Evolutionary conservation across 2,113 vertebrate species (phyloP), one percentile per base, ranked within the genome.

Genomic region (Cyphomyrus discorhynchus): DNA sequence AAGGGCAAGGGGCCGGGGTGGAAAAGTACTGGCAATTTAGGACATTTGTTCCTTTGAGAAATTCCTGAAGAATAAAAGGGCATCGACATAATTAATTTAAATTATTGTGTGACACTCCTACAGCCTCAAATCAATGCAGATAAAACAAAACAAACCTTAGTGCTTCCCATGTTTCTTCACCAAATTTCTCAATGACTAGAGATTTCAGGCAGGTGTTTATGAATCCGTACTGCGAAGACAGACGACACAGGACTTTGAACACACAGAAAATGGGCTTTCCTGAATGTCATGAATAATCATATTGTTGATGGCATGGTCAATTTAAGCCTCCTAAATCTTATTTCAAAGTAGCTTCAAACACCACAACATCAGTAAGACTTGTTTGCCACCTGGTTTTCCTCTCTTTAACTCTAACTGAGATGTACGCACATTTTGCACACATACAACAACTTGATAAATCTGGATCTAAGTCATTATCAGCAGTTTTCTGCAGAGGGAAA

Each of bases 151-250:
- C 92, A 93, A 90, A 96, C 93, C 93, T 94, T 24, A 96, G 24
- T 62, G 93, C 95, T 90, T 95, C 93, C 95, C 95, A 96, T 0
- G 88, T 95, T 0, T 96, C 94, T 92, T 96, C 95, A 49, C 95
- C 93, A 88, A 96, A 97, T 88, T 91, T 95, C 90, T 98, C 96
- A 58, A 89, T 94, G 90, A 96, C 93, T 84, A 96, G 93, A 47
- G 95, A 97, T 91, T 96, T 96, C 80, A 97, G 95, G 88, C 95
- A 97, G 87, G 93, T 97, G 91, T 96, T 98, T 93, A 97, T 97
- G 93, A 98, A 97, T 49, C 95, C 95, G 13, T 96, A 96, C 95
- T 97, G 91, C 19, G 93, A 93, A 85, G 89, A 92, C 39, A 93
- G 89, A 88, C 3, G 90, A 77, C 70, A 77, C 88, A 90, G 1